These are phyloP conservation scores for Lycocorax pyrrhopterus DNA, from an alignment of 2,113 vertebrate genomes.

Conservation along the genomic window DNA sequence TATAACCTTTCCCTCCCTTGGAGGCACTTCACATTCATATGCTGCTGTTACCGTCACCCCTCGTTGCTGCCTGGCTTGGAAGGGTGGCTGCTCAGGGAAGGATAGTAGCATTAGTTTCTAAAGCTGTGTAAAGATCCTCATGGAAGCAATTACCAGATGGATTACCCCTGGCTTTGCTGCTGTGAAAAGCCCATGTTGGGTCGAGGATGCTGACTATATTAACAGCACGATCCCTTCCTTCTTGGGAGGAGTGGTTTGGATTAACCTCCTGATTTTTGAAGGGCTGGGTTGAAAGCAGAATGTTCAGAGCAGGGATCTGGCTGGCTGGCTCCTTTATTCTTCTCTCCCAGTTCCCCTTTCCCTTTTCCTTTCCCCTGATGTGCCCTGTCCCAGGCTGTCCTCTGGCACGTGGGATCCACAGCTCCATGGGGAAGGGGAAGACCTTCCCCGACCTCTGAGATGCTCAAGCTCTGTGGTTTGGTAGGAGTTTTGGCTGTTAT, in stretches of 20 bases:
- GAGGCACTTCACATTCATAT: background rate
- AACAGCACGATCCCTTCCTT: background rate
- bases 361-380: background rate
- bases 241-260: background rate
- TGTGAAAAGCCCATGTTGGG: background rate
- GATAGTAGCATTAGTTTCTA: slow-evolving; percentile 31
- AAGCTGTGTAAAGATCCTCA: slow-evolving; percentile 47
- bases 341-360: background rate
- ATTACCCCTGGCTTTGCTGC: slow-evolving; percentile 33
- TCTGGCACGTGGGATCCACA: fast-evolving
- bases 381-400: fast-evolving
- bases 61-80: background rate
- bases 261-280: background rate
- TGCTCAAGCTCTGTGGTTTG: background rate
- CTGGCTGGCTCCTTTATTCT: background rate
- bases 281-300: background rate
- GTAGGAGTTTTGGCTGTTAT: background rate
- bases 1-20: background rate
- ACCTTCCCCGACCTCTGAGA: background rate
- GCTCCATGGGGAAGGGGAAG: background rate
- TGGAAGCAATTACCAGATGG: slow-evolving; percentile 51
- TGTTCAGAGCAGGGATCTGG: background rate
- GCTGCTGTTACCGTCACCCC: background rate
- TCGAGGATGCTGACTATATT: background rate
- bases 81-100: background rate